Percentiles rank a stretch among this genome's conserved stretches.
Evolutionary conservation across 2,113 vertebrate genomes (phyloP).

Genomic region (Astur gentilis): DNA sequence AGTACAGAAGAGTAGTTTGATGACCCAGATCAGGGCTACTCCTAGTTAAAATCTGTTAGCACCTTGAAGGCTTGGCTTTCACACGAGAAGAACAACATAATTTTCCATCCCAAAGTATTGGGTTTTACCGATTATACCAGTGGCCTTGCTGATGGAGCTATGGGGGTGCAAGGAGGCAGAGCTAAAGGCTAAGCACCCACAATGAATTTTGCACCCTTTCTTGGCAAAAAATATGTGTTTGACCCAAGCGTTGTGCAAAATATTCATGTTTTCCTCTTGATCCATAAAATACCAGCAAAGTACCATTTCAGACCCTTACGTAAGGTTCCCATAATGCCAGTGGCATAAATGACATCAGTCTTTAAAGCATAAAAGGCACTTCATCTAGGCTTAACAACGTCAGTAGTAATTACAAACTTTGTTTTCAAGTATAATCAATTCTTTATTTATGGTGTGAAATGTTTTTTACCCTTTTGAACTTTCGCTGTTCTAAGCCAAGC

Average conservation of each 20-base stretch:
- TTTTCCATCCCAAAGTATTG: neutral
- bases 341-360: constrained; percentile 43
- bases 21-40: neutral
- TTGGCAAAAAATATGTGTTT: neutral
- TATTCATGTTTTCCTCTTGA: neutral
- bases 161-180: neutral
- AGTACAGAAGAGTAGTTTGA: neutral
- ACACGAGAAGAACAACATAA: neutral
- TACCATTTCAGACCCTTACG: constrained; percentile 5
- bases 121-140: neutral
- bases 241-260: neutral
- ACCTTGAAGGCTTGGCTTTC: neutral
- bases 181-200: neutral
- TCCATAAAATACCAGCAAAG: neutral
- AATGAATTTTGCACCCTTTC: neutral
- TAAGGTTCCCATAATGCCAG: constrained; percentile 60
- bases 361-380: constrained; percentile 46
- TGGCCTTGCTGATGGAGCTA: neutral
- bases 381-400: constrained; percentile 52
- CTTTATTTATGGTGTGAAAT: constrained; percentile 67
- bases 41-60: neutral
- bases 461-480: constrained; percentile 62
- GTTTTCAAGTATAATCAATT: constrained; percentile 55
- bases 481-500: constrained; percentile 7
- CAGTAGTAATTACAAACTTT: constrained; percentile 63